phyloP scores from a whole-genome alignment of 92 coral and sea anemone genomes.

The Bergia puertoricense region DNA sequence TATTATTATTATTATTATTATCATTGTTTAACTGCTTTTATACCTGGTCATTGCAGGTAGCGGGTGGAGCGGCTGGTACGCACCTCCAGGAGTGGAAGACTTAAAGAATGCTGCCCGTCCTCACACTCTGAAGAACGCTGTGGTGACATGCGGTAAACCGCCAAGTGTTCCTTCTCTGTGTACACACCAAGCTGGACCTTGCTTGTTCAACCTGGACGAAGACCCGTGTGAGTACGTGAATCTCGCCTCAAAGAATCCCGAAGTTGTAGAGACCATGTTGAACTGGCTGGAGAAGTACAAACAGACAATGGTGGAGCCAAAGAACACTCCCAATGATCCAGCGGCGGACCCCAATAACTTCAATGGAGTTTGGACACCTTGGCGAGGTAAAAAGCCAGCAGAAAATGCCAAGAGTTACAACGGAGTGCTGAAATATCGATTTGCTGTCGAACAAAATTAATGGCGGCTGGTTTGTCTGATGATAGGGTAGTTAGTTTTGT shows the following conservation, averaged over 20 bases:
- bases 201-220: conserved; percentile 65
- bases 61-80: conserved; percentile 84
- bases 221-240: conserved; percentile 87
- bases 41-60: conserved; percentile 40
- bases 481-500: no score
- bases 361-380: conserved; percentile 83
- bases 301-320: conserved; percentile 81
- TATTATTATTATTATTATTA: neutral
- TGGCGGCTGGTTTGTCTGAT: no score
- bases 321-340: conserved; percentile 61
- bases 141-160: conserved; percentile 75
- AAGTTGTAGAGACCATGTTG: conserved; percentile 60
- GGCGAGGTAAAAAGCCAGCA: conserved; percentile 47
- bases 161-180: conserved; percentile 62
- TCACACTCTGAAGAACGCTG: conserved; percentile 69
- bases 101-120: conserved; percentile 36
- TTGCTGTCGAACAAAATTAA: no score
- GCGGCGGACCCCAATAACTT: conserved; percentile 60
- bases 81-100: conserved; percentile 76
- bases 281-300: conserved; percentile 69
- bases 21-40: neutral
- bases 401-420: neutral
- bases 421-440: neutral
- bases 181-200: conserved; percentile 69
- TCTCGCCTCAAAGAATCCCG: conserved; percentile 60